Conservation (phyloP, 2,113 vertebrate species). For the Protomyctophum bolini region DNA sequence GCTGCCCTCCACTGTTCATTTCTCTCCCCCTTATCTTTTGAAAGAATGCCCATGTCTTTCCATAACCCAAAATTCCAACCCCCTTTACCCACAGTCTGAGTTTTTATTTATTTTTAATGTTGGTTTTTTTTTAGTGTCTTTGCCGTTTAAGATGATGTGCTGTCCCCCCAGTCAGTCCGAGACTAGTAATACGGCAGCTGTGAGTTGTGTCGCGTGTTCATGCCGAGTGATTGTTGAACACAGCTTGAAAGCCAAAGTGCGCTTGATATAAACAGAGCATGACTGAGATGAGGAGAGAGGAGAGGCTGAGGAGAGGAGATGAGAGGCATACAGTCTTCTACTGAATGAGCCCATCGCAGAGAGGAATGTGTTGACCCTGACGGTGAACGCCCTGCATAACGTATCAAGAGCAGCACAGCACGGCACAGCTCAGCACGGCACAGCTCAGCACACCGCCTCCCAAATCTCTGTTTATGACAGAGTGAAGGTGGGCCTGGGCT, state of each 20-base stretch:
- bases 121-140: constrained; percentile 30
- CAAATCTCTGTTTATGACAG: constrained; percentile 69
- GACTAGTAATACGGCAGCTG: constrained; percentile 2
- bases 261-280: constrained; percentile 55
- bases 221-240: constrained; percentile 50
- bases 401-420: constrained; percentile 40
- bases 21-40: constrained; percentile 62
- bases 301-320: constrained; percentile 14
- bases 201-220: constrained; percentile 31
- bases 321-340: constrained; percentile 42
- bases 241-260: constrained; percentile 32
- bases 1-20: constrained; percentile 62
- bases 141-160: constrained; percentile 29
- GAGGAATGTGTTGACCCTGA: constrained; percentile 61
- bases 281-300: constrained; percentile 38
- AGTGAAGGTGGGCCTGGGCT: constrained; percentile 65
- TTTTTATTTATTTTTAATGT: constrained; percentile 11
- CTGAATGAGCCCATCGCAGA: constrained; percentile 42
- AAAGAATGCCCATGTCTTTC: constrained; percentile 59
- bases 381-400: constrained; percentile 56
- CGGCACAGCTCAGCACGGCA: constrained; percentile 25
- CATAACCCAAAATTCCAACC: constrained; percentile 52
- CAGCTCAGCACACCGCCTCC: constrained; percentile 41
- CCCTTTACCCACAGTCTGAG: constrained; percentile 45
- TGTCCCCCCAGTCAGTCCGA: constrained; percentile 29